phyloP scores from a whole-genome alignment of 2,888 invertebrate genomes.

The Quadriops clusia region DNA sequence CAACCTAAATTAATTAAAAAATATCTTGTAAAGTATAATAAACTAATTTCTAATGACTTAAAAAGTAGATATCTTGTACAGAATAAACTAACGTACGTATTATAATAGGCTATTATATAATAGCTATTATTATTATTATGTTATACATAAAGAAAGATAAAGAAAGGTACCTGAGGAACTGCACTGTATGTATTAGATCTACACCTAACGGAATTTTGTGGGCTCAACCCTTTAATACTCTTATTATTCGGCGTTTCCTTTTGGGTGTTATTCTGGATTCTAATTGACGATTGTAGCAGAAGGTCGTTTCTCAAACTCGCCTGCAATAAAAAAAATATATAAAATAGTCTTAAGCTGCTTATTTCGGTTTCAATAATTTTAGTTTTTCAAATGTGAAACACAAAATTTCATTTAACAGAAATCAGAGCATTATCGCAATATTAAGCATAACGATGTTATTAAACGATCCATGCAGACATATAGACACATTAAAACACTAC shows the following conservation, averaged over 20 bases:
- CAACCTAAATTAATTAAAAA: constrained; percentile 31
- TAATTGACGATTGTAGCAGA: constrained; percentile 45
- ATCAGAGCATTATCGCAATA: no score
- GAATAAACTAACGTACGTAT: not conserved
- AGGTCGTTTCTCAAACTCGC: constrained; percentile 45
- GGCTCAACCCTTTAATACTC: constrained; percentile 47
- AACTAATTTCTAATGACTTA: not conserved
- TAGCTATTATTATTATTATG: no score
- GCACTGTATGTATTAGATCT: constrained; percentile 35
- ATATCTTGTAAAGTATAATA: not conserved
- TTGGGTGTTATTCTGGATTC: constrained; percentile 68
- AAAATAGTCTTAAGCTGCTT: no score
- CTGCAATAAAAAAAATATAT: constrained; percentile 24
- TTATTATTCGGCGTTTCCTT: constrained; percentile 56
- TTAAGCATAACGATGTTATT: no score
- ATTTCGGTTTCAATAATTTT: no score
- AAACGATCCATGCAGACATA: no score
- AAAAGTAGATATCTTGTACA: not conserved
- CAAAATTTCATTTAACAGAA: no score
- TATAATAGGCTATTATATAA: no score
- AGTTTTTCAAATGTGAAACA: no score
- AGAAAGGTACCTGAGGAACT: constrained; percentile 36
- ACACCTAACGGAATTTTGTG: constrained; percentile 58
- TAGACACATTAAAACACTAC: no score
- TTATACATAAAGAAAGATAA: no score